Evolutionary conservation across 2,888 invertebrate species (phyloP).

Genomic region (Troilus luridus): DNA sequence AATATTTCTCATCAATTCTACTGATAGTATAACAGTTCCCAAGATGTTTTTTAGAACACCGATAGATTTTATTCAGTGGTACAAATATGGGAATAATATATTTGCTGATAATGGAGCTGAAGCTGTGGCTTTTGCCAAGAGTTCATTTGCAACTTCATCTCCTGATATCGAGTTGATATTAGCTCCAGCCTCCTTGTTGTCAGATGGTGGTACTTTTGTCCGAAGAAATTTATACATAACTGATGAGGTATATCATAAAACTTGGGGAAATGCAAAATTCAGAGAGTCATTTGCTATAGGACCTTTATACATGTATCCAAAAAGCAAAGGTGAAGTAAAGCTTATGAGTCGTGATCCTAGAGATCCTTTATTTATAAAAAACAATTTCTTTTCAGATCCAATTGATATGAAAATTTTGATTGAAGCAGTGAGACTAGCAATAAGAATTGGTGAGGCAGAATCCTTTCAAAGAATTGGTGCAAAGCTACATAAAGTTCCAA

Average conservation of each 20-base stretch:
- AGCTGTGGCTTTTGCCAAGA: slow-evolving; percentile 81
- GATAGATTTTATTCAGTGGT: slow-evolving; percentile 72
- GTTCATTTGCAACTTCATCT: slow-evolving; percentile 74
- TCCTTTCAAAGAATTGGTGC: slow-evolving; percentile 73
- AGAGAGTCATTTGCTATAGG: slow-evolving; percentile 79
- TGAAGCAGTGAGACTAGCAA: slow-evolving; percentile 73
- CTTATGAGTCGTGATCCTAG: slow-evolving; percentile 74
- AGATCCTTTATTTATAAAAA: slow-evolving; percentile 83
- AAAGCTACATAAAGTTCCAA: slow-evolving; percentile 73
- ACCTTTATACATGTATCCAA: slow-evolving; percentile 81
- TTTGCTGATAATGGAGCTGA: slow-evolving; percentile 76
- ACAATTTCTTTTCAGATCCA: slow-evolving; percentile 81
- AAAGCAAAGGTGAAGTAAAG: slow-evolving; percentile 80
- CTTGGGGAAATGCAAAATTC: slow-evolving; percentile 71
- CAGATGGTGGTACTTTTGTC: slow-evolving; percentile 72
- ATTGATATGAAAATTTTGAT: slow-evolving; percentile 79
- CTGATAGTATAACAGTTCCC: slow-evolving; percentile 58
- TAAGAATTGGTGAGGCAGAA: slow-evolving; percentile 72
- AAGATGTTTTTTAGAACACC: slow-evolving; percentile 56
- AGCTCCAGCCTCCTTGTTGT: slow-evolving; percentile 82
- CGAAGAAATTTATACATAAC: slow-evolving; percentile 77
- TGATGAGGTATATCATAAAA: slow-evolving; percentile 74
- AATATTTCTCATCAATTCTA: slow-evolving; percentile 61
- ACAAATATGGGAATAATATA: slow-evolving; percentile 76
- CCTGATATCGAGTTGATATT: slow-evolving; percentile 87